Evolutionary conservation across 2,797 vertebrate species (phyloP).

Genomic region (Tarsius wallacei): DNA sequence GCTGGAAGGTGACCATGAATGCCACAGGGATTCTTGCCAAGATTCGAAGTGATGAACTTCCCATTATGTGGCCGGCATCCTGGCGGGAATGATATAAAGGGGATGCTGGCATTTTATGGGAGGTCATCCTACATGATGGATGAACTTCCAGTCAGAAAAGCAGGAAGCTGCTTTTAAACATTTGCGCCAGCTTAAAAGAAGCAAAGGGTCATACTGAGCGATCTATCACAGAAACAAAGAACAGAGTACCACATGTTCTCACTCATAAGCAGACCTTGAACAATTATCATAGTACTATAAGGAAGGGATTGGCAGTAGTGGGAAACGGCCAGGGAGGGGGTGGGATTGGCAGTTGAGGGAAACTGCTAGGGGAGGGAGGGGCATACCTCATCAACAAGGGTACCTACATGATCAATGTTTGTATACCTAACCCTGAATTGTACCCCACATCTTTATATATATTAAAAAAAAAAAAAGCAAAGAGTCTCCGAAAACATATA

Average conservation of each 20-base stretch:
- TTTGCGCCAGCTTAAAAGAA: constrained; percentile 31
- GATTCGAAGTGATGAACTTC: neutral
- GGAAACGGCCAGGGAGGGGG: too few species aligned
- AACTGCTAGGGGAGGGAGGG: too few species aligned
- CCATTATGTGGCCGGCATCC: neutral
- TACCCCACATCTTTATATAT: too few species aligned
- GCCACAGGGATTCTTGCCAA: constrained; percentile 1
- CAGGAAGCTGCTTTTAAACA: constrained; percentile 20
- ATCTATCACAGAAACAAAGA: too few species aligned
- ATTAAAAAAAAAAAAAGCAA: neutral
- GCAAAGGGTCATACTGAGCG: neutral
- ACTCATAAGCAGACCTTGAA: too few species aligned
- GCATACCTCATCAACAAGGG: too few species aligned
- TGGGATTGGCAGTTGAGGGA: too few species aligned
- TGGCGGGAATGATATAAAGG: neutral
- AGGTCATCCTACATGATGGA: neutral
- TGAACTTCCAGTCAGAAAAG: constrained; percentile 46
- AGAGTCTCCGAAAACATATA: constrained; percentile 43
- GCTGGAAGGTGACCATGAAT: neutral
- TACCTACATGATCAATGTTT: too few species aligned
- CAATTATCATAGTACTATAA: too few species aligned
- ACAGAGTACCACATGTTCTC: too few species aligned
- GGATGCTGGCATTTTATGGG: neutral
- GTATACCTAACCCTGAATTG: too few species aligned
- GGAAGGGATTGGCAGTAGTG: too few species aligned